Percentiles rank a stretch among this genome's conserved stretches.
These are phyloP conservation scores for Bombus ignitus DNA, from an alignment of 1,140 invertebrate species.

Conservation along the genomic window DNA sequence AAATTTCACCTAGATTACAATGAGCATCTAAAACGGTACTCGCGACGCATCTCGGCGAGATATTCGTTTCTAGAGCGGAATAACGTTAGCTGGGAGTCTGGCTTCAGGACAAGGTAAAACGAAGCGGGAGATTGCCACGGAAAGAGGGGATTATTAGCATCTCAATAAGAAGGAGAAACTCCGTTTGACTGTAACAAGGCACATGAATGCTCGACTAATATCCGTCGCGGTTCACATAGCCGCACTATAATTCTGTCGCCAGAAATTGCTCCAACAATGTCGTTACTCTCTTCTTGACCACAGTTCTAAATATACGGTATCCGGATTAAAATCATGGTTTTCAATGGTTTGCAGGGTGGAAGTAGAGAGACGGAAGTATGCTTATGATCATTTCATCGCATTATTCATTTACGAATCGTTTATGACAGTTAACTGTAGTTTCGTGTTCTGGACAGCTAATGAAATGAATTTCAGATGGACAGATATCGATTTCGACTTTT, in stretches of 20 bases:
- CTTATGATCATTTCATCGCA: not conserved
- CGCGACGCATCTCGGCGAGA: not conserved
- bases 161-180: slow-evolving; percentile 62
- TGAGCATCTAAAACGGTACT: not conserved
- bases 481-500: too few species aligned
- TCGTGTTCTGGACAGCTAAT: too few species aligned
- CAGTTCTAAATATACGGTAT: slow-evolving; percentile 4
- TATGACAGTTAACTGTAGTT: too few species aligned
- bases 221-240: slow-evolving; percentile 25
- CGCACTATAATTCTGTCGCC: slow-evolving; percentile 42
- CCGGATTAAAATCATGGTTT: slow-evolving; percentile 15
- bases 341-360: not conserved
- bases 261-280: slow-evolving; percentile 41
- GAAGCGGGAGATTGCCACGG: not conserved
- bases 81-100: slow-evolving; percentile 35
- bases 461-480: too few species aligned
- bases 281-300: not conserved
- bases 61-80: slow-evolving; percentile 32
- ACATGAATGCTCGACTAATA: not conserved
- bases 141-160: slow-evolving; percentile 46
- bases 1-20: not conserved
- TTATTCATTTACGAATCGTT: not conserved
- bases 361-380: not conserved
- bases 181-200: slow-evolving; percentile 16
- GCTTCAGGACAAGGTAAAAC: slow-evolving; percentile 8